Conservation (phyloP, 2,113 vertebrate species). For the Chiloscyllium plagiosum region DNA sequence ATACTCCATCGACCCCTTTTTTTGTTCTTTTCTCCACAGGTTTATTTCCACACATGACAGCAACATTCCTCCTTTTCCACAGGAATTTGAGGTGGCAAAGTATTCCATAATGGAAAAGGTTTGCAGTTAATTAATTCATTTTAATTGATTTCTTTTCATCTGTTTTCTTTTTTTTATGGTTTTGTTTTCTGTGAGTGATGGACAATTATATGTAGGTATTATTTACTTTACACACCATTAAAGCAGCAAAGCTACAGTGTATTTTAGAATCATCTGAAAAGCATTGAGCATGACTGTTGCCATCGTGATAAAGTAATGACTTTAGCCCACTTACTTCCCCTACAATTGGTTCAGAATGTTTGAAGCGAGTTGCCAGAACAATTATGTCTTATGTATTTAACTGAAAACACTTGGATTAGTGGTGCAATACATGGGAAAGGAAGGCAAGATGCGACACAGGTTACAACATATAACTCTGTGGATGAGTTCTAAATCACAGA, state of each 20-base stretch:
- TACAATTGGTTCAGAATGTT: neutral
- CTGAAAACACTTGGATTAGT: neutral
- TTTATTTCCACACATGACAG: slow-evolving; percentile 47
- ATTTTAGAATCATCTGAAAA: neutral
- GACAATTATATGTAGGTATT: neutral
- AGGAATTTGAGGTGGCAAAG: slow-evolving; percentile 71
- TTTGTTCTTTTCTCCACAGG: slow-evolving; percentile 50
- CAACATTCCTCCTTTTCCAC: slow-evolving; percentile 51
- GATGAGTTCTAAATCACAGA: neutral
- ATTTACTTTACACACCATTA: neutral
- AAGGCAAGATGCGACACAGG: neutral
- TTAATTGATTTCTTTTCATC: neutral
- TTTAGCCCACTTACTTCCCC: neutral
- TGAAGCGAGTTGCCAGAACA: neutral
- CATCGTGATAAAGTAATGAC: neutral
- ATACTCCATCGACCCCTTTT: neutral
- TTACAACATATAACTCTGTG: neutral
- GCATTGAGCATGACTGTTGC: neutral
- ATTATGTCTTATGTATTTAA: neutral
- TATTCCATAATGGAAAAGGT: slow-evolving; percentile 68
- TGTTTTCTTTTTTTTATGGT: neutral
- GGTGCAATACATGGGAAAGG: neutral
- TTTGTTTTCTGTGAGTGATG: neutral
- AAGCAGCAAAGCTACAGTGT: neutral
- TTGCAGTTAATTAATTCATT: neutral